phyloP scores from a whole-genome alignment of 2,113 vertebrate genomes.

The Ctenodactylus gundi region DNA sequence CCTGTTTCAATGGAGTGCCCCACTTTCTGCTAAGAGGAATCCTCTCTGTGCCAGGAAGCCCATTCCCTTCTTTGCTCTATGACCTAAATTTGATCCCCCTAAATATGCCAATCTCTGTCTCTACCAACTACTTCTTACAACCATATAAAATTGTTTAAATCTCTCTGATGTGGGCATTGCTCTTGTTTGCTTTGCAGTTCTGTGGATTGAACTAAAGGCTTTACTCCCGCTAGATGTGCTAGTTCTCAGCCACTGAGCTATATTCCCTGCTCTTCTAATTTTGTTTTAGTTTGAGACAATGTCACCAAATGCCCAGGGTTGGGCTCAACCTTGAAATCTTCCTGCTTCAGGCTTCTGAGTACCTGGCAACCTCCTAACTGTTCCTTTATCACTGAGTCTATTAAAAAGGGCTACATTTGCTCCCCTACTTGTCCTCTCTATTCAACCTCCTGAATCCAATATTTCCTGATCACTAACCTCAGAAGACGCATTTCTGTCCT shows the following conservation, averaged over 20 bases:
- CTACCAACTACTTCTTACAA: background rate
- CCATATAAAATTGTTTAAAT: background rate
- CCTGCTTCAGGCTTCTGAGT: background rate
- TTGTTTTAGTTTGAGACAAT: background rate
- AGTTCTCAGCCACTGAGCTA: background rate
- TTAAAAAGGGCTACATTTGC: background rate
- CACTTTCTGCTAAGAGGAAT: conserved; percentile 6
- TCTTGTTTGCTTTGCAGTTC: background rate
- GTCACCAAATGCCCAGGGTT: background rate
- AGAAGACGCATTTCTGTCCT: background rate
- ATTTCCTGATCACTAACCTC: background rate
- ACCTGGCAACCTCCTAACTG: background rate
- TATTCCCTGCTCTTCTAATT: background rate
- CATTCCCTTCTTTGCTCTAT: background rate
- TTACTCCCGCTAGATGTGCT: background rate
- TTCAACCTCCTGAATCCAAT: background rate
- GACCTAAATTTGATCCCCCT: background rate
- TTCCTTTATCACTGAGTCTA: background rate
- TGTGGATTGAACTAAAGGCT: background rate
- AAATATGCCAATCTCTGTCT: background rate
- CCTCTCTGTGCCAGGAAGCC: background rate
- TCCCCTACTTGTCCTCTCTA: background rate
- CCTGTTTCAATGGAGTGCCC: background rate
- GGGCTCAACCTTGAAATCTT: background rate
- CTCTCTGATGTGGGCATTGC: background rate